phyloP scores from a whole-genome alignment of 2,888 invertebrate species.

The Brachypterus glaber region DNA sequence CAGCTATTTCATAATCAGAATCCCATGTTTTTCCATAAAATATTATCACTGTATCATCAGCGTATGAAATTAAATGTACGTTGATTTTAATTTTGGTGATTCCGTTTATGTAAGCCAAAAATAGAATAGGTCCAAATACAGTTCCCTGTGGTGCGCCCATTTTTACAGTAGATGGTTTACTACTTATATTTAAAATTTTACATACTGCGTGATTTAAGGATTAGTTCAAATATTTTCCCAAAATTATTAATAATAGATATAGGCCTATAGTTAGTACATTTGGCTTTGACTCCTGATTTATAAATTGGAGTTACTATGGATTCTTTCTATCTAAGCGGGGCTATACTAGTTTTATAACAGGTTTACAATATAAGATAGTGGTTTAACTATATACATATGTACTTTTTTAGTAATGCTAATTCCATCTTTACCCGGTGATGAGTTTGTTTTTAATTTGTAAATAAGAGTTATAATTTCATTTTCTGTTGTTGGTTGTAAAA shows the following conservation, averaged over 20 bases:
- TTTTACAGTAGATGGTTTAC: too few relatives aligned
- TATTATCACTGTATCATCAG: too few relatives aligned
- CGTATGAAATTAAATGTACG: too few relatives aligned
- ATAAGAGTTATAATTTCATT: conserved; percentile 21
- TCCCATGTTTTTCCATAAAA: too few relatives aligned
- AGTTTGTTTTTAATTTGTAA: conserved; percentile 5
- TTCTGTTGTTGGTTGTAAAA: conserved; percentile 6
- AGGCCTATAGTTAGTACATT: too few relatives aligned
- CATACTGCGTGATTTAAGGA: conserved; percentile 8
- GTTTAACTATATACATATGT: neutral
- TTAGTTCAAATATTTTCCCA: conserved; percentile 8
- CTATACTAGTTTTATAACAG: neutral
- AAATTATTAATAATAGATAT: conserved; percentile 7
- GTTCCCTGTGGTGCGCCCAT: too few relatives aligned
- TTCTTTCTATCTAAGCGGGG: conserved; percentile 4
- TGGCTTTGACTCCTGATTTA: conserved; percentile 6
- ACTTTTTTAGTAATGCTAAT: conserved; percentile 3
- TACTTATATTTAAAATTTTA: too few relatives aligned
- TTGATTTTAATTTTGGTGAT: too few relatives aligned
- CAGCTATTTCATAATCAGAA: too few relatives aligned
- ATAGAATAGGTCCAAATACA: too few relatives aligned
- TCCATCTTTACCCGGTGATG: conserved; percentile 7
- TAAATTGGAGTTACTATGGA: conserved; percentile 5
- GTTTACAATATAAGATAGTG: conserved; percentile 5
- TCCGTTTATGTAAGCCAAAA: too few relatives aligned